Evolutionary conservation across 2,888 invertebrate genomes (phyloP).

Genomic region (Ferdinandea cuprea): DNA sequence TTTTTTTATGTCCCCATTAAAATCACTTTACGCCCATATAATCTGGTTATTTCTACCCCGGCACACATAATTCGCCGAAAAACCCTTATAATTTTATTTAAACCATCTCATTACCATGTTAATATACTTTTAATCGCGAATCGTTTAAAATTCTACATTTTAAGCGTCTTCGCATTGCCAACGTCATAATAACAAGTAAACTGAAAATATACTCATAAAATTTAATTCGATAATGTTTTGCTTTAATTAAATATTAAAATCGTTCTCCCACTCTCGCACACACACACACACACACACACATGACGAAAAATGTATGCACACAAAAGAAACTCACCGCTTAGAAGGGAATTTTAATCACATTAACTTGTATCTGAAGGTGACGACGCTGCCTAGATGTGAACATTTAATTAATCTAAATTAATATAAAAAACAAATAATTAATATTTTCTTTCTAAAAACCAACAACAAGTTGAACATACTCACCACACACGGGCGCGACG

Average conservation of each 20-base stretch:
- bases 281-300: not conserved
- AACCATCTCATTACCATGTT: constrained; percentile 60
- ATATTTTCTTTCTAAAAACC: not conserved
- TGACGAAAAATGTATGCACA: too few species aligned
- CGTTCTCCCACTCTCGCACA: too few species aligned
- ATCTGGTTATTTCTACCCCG: not conserved
- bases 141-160: constrained; percentile 53
- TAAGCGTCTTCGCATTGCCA: not conserved
- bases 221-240: constrained; percentile 57
- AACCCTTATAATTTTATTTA: constrained; percentile 36
- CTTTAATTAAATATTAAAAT: constrained; percentile 54
- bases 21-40: constrained; percentile 21
- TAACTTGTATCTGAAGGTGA: constrained; percentile 18
- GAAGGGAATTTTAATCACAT: constrained; percentile 38
- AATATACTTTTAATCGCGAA: constrained; percentile 57
- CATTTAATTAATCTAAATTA: constrained; percentile 56
- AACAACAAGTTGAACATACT: constrained; percentile 5
- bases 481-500: not conserved
- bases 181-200: constrained; percentile 25
- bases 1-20: constrained; percentile 20
- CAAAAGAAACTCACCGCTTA: constrained; percentile 1
- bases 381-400: constrained; percentile 15
- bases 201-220: constrained; percentile 47
- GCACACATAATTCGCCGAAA: not conserved
- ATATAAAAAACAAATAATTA: not conserved